A percentile compares a stretch with the other conserved stretches of the same genome.
Conservation (phyloP, 2,113 vertebrate genomes). For the Platycercus adscitus region DNA sequence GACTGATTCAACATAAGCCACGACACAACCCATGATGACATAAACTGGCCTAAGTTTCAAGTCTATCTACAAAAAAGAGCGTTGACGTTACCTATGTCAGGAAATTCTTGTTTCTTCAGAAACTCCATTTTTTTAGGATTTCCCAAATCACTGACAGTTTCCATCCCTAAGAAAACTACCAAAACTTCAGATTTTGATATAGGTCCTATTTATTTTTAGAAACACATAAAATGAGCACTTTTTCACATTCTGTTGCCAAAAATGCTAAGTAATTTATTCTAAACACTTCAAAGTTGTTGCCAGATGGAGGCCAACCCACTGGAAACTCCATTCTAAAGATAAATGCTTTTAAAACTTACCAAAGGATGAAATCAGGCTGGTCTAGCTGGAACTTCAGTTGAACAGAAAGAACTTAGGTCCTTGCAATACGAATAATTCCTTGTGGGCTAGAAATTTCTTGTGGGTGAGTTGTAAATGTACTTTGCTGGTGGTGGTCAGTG, state of each 20-base stretch:
- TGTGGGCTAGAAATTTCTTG: neutral
- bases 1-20: neutral
- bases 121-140: neutral
- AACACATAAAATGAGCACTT: neutral
- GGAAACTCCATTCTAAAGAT: neutral
- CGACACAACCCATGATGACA: neutral
- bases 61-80: neutral
- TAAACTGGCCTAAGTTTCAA: neutral
- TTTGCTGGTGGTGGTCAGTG: neutral
- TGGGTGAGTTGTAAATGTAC: neutral
- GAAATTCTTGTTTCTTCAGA: neutral
- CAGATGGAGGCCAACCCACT: neutral
- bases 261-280: neutral
- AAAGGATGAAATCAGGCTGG: neutral
- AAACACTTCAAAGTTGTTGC: neutral
- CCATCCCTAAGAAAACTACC: neutral
- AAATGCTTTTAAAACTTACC: neutral
- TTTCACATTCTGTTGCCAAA: neutral
- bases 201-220: neutral
- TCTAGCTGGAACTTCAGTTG: neutral
- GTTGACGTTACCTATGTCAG: fast-evolving
- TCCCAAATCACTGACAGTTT: neutral
- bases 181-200: neutral
- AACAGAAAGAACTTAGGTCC: neutral
- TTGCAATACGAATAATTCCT: neutral